These are phyloP conservation scores for Craseonycteris thonglongyai DNA, from an alignment of 2,113 vertebrate genomes.

Conservation along the genomic window DNA sequence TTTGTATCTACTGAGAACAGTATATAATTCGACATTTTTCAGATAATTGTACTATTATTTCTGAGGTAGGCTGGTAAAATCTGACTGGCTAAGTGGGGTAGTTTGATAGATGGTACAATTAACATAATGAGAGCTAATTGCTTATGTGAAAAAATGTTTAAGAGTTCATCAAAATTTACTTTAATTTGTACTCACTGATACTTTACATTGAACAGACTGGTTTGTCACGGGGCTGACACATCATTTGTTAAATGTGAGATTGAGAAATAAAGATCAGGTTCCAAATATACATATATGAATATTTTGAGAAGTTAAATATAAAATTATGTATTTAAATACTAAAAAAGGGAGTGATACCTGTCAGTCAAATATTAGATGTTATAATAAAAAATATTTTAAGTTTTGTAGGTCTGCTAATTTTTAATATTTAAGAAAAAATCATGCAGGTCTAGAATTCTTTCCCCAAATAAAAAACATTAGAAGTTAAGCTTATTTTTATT, in stretches of 20 bases:
- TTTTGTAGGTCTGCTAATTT: neutral
- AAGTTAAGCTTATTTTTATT: conserved; percentile 3
- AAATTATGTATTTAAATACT: neutral
- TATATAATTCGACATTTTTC: neutral
- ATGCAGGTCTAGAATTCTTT: neutral
- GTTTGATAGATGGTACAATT: neutral
- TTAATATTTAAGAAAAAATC: neutral
- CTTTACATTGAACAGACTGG: neutral
- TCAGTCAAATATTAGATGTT: neutral
- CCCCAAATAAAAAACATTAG: neutral
- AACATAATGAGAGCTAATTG: neutral
- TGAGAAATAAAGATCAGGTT: neutral
- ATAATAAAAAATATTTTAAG: neutral
- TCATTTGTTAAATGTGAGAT: neutral
- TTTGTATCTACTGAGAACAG: neutral
- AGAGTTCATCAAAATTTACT: neutral
- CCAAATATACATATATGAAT: neutral
- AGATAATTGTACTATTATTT: neutral
- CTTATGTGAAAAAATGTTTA: neutral
- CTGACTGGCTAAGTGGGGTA: neutral
- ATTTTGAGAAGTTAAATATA: neutral
- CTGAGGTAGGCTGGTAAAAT: neutral
- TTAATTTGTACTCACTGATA: neutral
- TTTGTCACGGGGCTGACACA: neutral
- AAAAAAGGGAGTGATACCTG: neutral